Conservation (phyloP, 2,113 vertebrate species). For the Esox niger region DNA sequence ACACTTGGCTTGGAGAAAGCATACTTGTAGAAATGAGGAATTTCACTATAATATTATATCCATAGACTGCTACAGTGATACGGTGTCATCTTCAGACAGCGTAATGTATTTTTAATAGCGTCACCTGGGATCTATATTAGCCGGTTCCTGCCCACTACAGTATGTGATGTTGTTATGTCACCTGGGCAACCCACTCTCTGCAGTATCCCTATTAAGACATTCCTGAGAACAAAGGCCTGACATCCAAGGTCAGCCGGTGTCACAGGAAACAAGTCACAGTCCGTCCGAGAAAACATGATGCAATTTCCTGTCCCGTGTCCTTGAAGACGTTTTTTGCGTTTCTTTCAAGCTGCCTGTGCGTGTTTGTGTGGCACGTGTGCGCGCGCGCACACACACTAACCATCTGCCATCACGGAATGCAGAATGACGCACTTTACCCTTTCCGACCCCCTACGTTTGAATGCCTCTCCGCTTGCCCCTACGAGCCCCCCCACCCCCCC, state of each 20-base stretch:
- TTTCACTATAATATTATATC: too few species aligned
- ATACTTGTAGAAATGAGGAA: too few species aligned
- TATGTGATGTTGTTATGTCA: neutral
- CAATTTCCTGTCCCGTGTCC: slow-evolving; percentile 57
- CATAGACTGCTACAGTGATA: neutral
- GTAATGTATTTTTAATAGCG: neutral
- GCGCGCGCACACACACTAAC: slow-evolving; percentile 13
- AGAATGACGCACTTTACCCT: slow-evolving; percentile 54
- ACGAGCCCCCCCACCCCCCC: slow-evolving; percentile 13
- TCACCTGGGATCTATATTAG: too few species aligned
- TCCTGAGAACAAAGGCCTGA: slow-evolving; percentile 54
- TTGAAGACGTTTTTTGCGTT: slow-evolving; percentile 45
- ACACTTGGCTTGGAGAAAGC: too few species aligned
- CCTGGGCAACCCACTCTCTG: slow-evolving; percentile 23
- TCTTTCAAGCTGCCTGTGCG: slow-evolving; percentile 24
- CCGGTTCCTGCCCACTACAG: too few species aligned
- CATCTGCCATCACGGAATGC: slow-evolving; percentile 54
- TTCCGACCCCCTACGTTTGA: slow-evolving; percentile 17
- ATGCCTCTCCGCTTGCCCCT: slow-evolving; percentile 1
- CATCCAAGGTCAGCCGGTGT: slow-evolving; percentile 37
- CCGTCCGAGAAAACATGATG: slow-evolving; percentile 38
- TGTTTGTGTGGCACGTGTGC: neutral
- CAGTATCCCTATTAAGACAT: slow-evolving; percentile 34
- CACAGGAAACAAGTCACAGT: slow-evolving; percentile 51
- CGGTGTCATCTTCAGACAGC: neutral